A percentile compares a stretch with the other conserved stretches of the same genome.
Evolutionary conservation across 1,140 invertebrate species (phyloP).

Genomic region (Drosophila kepulauana): DNA sequence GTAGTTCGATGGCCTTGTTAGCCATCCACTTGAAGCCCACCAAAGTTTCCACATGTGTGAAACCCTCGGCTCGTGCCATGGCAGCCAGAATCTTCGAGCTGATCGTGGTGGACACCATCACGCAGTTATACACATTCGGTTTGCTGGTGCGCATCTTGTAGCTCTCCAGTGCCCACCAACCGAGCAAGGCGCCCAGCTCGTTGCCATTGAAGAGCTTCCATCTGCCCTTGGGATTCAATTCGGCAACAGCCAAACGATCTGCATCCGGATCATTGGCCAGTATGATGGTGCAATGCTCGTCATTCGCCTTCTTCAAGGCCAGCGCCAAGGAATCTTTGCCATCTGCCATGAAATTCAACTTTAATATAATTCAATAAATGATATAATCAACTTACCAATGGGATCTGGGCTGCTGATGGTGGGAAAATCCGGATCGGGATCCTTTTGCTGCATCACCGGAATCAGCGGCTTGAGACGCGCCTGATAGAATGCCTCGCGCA

Average conservation of each 20-base stretch:
- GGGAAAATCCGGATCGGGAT: conserved; percentile 98
- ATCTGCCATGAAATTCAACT: conserved; percentile 86
- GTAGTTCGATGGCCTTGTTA: conserved; percentile 92
- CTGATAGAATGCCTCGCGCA: conserved; percentile 91
- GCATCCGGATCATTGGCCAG: conserved; percentile 99
- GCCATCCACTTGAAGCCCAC: conserved; percentile 99
- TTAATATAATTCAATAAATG: no score
- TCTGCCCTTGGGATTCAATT: conserved; percentile 88
- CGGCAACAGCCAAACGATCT: conserved; percentile 96
- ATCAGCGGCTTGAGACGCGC: conserved; percentile 92
- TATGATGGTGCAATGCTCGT: conserved; percentile 90
- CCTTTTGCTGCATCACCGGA: conserved; percentile 93
- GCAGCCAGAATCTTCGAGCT: conserved; percentile 97
- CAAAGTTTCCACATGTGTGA: conserved; percentile 95
- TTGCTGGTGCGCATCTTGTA: conserved; percentile 87
- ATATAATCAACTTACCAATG: conserved; percentile 86
- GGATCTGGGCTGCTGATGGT: conserved; percentile 97
- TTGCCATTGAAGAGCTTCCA: conserved; percentile 99
- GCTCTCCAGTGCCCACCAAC: conserved; percentile 95
- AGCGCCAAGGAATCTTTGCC: conserved; percentile 94
- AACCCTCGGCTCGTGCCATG: conserved; percentile 94
- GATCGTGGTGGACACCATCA: conserved; percentile 96
- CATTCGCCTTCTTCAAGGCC: conserved; percentile 93
- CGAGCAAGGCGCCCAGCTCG: conserved; percentile 96
- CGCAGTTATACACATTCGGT: conserved; percentile 87